These are phyloP conservation scores for Pycnomerus fuliginosus DNA, from an alignment of 2,888 invertebrate species.

Conservation along the genomic window DNA sequence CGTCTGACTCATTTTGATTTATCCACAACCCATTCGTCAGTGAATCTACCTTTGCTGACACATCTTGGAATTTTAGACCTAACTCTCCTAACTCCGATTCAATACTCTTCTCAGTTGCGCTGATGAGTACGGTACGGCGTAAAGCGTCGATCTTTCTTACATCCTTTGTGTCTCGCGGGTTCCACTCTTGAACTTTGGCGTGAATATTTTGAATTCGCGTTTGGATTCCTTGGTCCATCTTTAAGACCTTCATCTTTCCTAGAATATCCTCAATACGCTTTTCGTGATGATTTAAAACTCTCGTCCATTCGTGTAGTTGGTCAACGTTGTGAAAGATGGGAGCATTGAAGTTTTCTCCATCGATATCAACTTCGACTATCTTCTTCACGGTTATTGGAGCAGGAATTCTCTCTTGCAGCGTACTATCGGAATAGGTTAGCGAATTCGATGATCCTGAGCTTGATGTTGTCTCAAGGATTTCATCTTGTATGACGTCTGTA, in stretches of 20 bases:
- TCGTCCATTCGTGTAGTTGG: neutral
- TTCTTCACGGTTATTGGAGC: neutral
- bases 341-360: neutral
- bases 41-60: constrained; percentile 1
- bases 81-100: neutral
- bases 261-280: neutral
- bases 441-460: neutral
- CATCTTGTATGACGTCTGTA: neutral
- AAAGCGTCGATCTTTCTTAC: neutral
- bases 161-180: neutral
- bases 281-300: neutral
- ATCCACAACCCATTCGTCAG: constrained; percentile 2
- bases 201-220: neutral
- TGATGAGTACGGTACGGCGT: constrained; percentile 1
- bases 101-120: neutral
- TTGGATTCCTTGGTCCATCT: neutral
- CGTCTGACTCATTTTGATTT: neutral
- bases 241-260: neutral
- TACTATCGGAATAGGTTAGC: neutral
- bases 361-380: neutral
- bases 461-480: neutral
- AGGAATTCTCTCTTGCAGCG: constrained; percentile 1
- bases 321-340: neutral
- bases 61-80: constrained; percentile 2
- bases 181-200: neutral